Conservation (phyloP, 2,113 vertebrate genomes). For the Todiramphus chloris region DNA sequence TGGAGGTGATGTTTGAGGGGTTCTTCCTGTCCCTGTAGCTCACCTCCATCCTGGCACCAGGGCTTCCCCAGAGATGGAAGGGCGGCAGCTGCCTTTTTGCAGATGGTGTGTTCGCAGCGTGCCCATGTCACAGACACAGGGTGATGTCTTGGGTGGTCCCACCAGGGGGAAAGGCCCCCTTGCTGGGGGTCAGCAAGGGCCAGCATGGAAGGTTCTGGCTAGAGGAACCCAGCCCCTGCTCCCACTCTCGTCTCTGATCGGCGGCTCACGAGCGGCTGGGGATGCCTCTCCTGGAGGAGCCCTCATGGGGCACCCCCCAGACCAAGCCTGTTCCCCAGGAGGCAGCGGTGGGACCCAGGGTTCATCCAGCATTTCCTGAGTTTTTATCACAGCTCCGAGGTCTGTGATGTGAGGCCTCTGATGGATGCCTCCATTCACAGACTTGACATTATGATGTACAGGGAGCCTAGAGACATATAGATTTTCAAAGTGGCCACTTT, state of each 20-base stretch:
- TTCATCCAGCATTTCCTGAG: constrained; percentile 37
- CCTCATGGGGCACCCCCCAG: not conserved
- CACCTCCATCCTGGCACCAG: not conserved
- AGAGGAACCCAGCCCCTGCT: not conserved
- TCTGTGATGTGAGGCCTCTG: constrained; percentile 73
- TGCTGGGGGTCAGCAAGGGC: not conserved
- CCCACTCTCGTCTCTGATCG: not conserved
- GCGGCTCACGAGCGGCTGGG: accelerated
- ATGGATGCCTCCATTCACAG: constrained; percentile 80
- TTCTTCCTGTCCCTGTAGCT: not conserved
- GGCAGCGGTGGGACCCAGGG: not conserved
- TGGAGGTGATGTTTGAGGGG: not conserved
- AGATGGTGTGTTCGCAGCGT: not conserved
- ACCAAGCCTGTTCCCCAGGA: not conserved
- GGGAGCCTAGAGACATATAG: constrained; percentile 81
- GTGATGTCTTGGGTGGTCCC: not conserved
- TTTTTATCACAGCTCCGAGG: constrained; percentile 65
- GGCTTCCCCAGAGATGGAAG: not conserved
- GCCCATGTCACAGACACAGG: not conserved
- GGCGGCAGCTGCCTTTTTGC: not conserved
- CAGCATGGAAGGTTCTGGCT: not conserved
- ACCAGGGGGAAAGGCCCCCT: not conserved
- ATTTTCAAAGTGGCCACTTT: constrained; percentile 80
- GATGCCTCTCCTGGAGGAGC: not conserved
- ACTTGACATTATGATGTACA: constrained; percentile 84